Evolutionary conservation across 2,113 vertebrate species (phyloP), one percentile per base, ranked within the genome.

Genomic region (Hyla sarda): DNA sequence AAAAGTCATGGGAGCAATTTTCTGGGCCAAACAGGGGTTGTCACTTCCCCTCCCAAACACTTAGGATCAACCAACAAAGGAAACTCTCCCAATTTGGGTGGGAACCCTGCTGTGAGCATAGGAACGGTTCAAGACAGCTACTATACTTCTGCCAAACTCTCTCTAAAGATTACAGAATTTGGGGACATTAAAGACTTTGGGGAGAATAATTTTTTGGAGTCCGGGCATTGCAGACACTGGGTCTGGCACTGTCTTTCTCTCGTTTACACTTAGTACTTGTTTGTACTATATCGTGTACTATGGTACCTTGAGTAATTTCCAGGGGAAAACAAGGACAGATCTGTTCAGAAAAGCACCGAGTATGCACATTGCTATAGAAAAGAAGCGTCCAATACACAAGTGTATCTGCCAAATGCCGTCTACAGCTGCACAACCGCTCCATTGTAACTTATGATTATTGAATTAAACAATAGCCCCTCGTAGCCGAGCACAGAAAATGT

Each of bases 371-470:
- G 25, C 77, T 21, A 58, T 13, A 14, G 45, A 32, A 54, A 30
- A 34, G 0, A 50, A 28, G 11, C 16, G 52, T n/a, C 32, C 48
- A 79, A 60, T 41, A 71, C 21, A 80, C 16, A 1, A 17, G 25
- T 3, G 10, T 23, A 1, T 25, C 11, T 50, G 60, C 41, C 67
- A 83, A 56, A 41, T n/a, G 1, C 50, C 3, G 48, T 84, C 56
- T 32, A 16, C 16, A 28, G 37, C n/a, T 19, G 23, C 25, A 84
- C 83, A 84, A 84, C 62, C 3, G 41, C 17, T 47, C 25, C 41
- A 76, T 77, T 84, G 83, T 84, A 48, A 13, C 25, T 21, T 8
- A n/a, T 13, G 37, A 62, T 84, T 30, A 84, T 76, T n/a, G 9
- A 84, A 75, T 62, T 58, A 75, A 41, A 84, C 37, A 65, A 71